phyloP scores from a whole-genome alignment of 1,140 invertebrate genomes.

The Cyclina sinensis region DNA sequence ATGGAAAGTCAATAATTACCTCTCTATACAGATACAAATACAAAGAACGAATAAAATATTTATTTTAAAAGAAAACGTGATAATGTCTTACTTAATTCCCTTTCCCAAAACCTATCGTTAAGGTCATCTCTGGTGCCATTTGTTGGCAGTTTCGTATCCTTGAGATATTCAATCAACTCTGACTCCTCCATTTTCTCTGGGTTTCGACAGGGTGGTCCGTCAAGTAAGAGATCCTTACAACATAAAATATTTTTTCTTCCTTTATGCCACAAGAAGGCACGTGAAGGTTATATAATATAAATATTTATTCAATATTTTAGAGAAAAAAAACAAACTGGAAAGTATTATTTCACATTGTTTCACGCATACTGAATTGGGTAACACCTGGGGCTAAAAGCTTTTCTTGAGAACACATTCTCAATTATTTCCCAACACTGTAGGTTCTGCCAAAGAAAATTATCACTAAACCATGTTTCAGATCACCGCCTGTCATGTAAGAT shows the following conservation, averaged over 20 bases:
- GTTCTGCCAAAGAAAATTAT: too few relatives aligned
- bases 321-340: neutral
- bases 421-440: too few relatives aligned
- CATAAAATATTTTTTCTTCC: too few relatives aligned
- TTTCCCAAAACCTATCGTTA: neutral
- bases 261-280: too few relatives aligned
- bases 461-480: too few relatives aligned
- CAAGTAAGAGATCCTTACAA: conserved; percentile 11
- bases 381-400: too few relatives aligned
- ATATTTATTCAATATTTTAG: neutral
- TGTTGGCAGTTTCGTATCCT: neutral
- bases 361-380: neutral
- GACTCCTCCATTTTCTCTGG: neutral
- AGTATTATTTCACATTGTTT: neutral
- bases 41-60: too few relatives aligned
- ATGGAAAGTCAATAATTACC: too few relatives aligned
- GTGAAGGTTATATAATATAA: neutral
- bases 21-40: too few relatives aligned
- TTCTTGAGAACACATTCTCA: too few relatives aligned
- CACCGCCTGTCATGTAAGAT: too few relatives aligned
- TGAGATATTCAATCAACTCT: neutral
- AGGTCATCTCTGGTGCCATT: neutral
- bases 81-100: neutral
- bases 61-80: too few relatives aligned
- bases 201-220: neutral